Conservation (phyloP, 1,140 invertebrate genomes). For the Kradibia gibbosae region DNA sequence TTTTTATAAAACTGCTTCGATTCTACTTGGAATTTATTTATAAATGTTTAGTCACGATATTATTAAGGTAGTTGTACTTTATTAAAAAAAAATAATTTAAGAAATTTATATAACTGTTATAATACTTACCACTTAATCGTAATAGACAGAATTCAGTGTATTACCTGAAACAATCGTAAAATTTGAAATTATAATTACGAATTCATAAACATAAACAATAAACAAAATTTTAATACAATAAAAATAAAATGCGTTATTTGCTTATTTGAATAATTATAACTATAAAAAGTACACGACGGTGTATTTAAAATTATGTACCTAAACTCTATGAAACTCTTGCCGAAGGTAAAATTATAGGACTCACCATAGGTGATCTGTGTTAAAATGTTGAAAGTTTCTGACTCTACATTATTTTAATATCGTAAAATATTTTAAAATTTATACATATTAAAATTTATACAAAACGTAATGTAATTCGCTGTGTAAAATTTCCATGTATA, state of each 20-base stretch:
- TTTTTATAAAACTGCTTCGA: too few relatives aligned
- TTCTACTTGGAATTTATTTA: too few relatives aligned
- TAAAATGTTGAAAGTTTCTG: background rate
- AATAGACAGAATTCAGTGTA: background rate
- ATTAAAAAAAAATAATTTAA: conserved; percentile 1
- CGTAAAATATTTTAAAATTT: background rate
- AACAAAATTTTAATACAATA: background rate
- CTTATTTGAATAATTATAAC: conserved; percentile 11
- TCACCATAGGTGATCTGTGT: background rate
- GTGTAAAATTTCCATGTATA: background rate
- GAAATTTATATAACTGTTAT: too few relatives aligned
- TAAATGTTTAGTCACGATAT: too few relatives aligned
- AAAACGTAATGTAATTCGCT: background rate
- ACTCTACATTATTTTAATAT: background rate
- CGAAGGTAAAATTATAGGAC: background rate
- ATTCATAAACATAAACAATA: background rate
- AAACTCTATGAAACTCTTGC: conserved; percentile 7
- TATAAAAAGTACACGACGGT: background rate
- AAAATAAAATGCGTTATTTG: background rate
- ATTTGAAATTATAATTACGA: background rate
- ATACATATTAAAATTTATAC: background rate
- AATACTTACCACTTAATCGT: conserved; percentile 1
- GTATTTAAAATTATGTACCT: background rate
- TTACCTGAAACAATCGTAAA: conserved; percentile 16
- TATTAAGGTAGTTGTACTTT: too few relatives aligned